Base-by-base conservation (phyloP, 2,113 vertebrate genomes). In the Amphiprion percula region DNA sequence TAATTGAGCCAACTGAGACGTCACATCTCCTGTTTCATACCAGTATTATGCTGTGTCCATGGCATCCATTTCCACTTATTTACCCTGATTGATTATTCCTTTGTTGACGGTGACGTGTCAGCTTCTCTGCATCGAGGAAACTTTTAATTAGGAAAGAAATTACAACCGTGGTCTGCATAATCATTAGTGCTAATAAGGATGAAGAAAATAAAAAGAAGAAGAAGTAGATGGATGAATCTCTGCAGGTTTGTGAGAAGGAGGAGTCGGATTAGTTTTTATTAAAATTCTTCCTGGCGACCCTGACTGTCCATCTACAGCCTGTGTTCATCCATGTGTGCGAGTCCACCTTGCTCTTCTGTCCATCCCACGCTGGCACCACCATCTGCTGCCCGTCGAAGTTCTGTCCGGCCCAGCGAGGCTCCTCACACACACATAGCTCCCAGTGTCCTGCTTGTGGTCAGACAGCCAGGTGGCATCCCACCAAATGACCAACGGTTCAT, bases 321-420 rank as follows among this genome's bases (percentile, higher is more conserved):
- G 79, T 82, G 88, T 74, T 75, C 78, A 80, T 86, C 79, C 85
- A 71, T 88, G 82, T 91, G 79, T 80, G 85, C 49, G 81, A 70
- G 69, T 68, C 84, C 70, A 72, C 82, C 83, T 84, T 64, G 67
- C 78, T 66, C 64, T 30, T 37, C 44, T 84, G 86, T 77, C 71
- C 71, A 56, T 83, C 73, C 69, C 90, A 88, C 72, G 68, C 91
- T 87, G 89, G 80, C 85, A 77, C 75, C 77, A 63, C 94, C 93
- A 94, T 94, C 94, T 95, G 93, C 87, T 78, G 30, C 56, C 80
- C 44, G 87, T 85, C 84, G 39, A 78, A 75, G 75, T 77, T 86
- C 80, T 65, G 87, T 77, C 84, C 83, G 41, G 64, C 88, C 65
- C 85, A 88, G 82, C 86, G 66, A 77, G 86, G 82, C 68, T 73